phyloP scores from a whole-genome alignment of 64 coral and sea anemone genomes.

The Montipora capricornis region DNA sequence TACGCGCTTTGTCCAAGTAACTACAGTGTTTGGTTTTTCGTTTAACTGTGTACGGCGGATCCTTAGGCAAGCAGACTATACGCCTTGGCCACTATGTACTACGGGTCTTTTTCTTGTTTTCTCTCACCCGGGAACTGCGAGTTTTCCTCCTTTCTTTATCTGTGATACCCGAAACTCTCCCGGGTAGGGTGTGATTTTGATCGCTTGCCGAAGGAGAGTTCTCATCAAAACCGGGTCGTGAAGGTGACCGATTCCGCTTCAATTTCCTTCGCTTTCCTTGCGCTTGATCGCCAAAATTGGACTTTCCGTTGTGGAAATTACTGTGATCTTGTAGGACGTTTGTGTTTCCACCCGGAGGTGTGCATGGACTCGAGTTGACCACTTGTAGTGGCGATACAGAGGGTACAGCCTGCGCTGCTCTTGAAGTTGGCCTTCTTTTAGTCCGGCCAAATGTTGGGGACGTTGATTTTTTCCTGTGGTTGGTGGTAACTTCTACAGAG shows the following conservation, averaged over 20 bases:
- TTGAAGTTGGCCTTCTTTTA: background rate
- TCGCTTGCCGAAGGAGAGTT: background rate
- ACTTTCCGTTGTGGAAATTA: slow-evolving; percentile 7
- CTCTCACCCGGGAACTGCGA: background rate
- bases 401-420: background rate
- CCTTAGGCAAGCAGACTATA: too few species aligned
- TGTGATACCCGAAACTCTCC: slow-evolving; percentile 24
- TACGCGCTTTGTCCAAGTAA: too few species aligned
- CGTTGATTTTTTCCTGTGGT: background rate
- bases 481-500: slow-evolving; percentile 65
- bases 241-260: background rate
- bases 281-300: background rate
- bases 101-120: background rate
- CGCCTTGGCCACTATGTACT: background rate
- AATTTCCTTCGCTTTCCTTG: background rate
- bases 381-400: background rate
- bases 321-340: slow-evolving; percentile 20
- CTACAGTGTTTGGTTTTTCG: too few species aligned
- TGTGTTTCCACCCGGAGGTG: background rate
- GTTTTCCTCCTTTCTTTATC: background rate
- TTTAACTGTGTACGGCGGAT: too few species aligned
- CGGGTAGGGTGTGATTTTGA: slow-evolving; percentile 19
- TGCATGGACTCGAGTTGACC: background rate
- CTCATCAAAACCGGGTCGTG: background rate
- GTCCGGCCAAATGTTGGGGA: background rate